Percentiles rank a stretch among this genome's conserved stretches.
Conservation (phyloP, 1,140 invertebrate species). For the Mercenaria mercenaria region DNA sequence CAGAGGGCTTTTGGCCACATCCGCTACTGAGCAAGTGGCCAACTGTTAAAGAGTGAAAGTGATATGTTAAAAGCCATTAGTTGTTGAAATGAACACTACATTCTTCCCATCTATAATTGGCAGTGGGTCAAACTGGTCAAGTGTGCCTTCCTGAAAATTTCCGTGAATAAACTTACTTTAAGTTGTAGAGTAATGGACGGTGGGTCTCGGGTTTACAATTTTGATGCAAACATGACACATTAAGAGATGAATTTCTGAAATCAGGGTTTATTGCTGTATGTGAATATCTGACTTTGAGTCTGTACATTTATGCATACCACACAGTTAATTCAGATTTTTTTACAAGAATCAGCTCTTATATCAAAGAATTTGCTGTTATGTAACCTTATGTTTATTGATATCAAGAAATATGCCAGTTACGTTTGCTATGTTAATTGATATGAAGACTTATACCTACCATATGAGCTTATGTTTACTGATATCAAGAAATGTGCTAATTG, state of each 20-base stretch:
- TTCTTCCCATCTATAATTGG: slow-evolving; percentile 52
- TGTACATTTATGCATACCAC: too few species aligned
- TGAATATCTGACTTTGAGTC: too few species aligned
- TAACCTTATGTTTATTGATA: too few species aligned
- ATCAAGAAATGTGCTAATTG: too few species aligned
- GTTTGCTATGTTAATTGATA: too few species aligned
- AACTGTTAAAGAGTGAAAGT: slow-evolving; percentile 48
- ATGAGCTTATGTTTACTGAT: too few species aligned
- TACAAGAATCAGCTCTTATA: too few species aligned
- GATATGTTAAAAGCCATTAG: slow-evolving; percentile 48
- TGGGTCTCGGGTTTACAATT: background rate
- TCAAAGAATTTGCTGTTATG: too few species aligned
- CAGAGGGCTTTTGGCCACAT: background rate
- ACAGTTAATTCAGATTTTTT: too few species aligned
- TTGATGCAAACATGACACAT: background rate
- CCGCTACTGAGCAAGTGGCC: background rate
- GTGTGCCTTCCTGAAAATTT: slow-evolving; percentile 40
- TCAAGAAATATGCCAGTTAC: too few species aligned
- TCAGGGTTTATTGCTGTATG: background rate
- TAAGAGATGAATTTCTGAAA: background rate
- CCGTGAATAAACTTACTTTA: slow-evolving; percentile 41
- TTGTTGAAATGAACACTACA: slow-evolving; percentile 21
- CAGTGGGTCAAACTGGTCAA: slow-evolving; percentile 43
- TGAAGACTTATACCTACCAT: too few species aligned
- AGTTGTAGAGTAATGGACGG: slow-evolving; percentile 34